Percentiles rank a stretch among this genome's conserved stretches.
Conservation (phyloP, 1,140 invertebrate genomes). For the Ylistrum balloti region DNA sequence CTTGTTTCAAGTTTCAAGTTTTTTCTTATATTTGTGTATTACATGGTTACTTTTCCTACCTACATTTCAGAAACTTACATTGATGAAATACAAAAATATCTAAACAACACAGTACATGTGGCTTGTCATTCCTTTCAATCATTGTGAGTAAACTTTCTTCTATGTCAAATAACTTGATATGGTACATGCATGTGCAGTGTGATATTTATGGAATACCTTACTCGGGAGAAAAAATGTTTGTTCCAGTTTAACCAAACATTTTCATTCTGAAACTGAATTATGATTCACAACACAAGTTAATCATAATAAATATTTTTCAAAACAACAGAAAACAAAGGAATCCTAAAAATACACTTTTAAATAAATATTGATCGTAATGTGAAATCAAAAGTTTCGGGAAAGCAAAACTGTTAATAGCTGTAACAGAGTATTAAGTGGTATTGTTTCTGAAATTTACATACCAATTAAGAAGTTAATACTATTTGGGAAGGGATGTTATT, state of each 20-base stretch:
- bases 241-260: background rate
- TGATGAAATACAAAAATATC: too few species aligned
- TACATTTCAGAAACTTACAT: too few species aligned
- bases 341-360: background rate
- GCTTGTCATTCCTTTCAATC: background rate
- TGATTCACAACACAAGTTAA: background rate
- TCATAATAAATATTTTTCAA: background rate
- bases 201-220: background rate
- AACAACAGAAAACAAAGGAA: too few species aligned
- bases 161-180: background rate
- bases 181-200: background rate
- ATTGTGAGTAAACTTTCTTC: background rate
- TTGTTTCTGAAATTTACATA: background rate
- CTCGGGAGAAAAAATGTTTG: background rate
- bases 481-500: background rate
- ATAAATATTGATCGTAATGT: background rate
- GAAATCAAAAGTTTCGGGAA: background rate
- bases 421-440: too few species aligned
- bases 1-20: too few species aligned
- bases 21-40: too few species aligned
- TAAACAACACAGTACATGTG: background rate
- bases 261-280: conserved; percentile 37
- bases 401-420: too few species aligned
- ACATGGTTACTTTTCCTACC: too few species aligned
- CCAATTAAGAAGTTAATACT: background rate